Evolutionary conservation across 2,113 vertebrate species (phyloP), one percentile per base, ranked within the genome.

Genomic region (Limnothrissa miodon): DNA sequence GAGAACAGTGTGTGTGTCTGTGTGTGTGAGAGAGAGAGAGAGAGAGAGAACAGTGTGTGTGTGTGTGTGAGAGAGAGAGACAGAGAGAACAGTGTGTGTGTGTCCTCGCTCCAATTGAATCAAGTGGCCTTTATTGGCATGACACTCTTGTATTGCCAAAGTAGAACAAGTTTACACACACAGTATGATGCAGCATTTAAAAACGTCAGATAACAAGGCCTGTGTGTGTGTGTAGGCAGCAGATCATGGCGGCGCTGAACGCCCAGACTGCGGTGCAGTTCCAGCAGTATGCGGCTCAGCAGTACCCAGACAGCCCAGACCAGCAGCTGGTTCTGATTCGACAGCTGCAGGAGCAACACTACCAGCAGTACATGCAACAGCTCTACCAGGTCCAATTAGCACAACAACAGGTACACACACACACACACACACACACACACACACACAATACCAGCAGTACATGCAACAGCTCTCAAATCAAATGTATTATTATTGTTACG

Each of bases 401-500:
- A 13, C 98, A 99, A 92, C 98, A 99, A 87, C 98, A 99, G 98
- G 98, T 95, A 0, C 45, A 48, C 11, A 78, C 70, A 29, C 80
- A 10, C 53, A 46, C 23, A 21, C 56, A 33, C 59, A 25, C 59
- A 66, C 59, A 66, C 25, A 45, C 21, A 29, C 78, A 44, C 56
- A 59, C n/a, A 25, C n/a, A 25, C 56, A 59, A 21, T 42, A 42
- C 42, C 42, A 42, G 42, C 42, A 42, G 42, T 42, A 99, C 90
- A 99, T 99, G 97, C 97, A 99, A 89, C 98, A 99, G 94, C 92
- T 99, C n/a, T n/a, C n/a, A n/a, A n/a, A n/a, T n/a, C n/a, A n/a
- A n/a, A n/a, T n/a, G n/a, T n/a, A n/a, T n/a, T n/a, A n/a, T n/a
- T n/a, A n/a, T n/a, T n/a, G n/a, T n/a, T n/a, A n/a, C n/a, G n/a